phyloP scores from a whole-genome alignment of 2,797 vertebrate genomes.

The Pempheris klunzingeri region DNA sequence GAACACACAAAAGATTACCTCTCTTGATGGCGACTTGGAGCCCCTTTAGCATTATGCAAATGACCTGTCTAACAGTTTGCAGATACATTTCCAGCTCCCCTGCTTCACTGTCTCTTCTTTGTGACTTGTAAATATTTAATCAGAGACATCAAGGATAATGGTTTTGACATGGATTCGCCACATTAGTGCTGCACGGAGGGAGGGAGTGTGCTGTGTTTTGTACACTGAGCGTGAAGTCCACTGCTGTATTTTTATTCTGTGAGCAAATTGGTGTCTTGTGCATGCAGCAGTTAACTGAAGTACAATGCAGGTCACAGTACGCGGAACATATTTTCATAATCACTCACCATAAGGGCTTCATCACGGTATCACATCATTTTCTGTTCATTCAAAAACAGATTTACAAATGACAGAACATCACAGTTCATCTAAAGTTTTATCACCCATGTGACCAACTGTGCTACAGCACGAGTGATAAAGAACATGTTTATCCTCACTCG shows the following conservation, averaged over 20 bases:
- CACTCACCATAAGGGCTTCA: no score
- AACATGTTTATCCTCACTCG: neutral
- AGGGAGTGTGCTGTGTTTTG: neutral
- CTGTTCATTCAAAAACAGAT: neutral
- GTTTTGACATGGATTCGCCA: neutral
- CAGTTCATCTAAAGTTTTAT: neutral
- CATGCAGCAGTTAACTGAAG: neutral
- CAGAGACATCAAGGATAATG: neutral
- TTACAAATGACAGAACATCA: neutral
- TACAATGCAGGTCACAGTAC: neutral
- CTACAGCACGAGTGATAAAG: neutral
- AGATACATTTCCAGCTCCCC: neutral
- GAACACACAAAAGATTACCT: neutral
- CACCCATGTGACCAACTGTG: neutral
- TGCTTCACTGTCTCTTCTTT: neutral
- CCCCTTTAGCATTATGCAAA: neutral
- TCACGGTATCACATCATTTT: neutral
- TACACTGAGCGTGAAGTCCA: neutral
- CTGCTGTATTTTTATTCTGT: neutral
- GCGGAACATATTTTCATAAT: neutral
- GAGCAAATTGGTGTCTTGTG: neutral
- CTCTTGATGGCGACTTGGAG: neutral
- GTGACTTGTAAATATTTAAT: neutral
- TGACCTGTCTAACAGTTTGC: neutral
- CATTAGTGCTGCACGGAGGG: neutral